Base-by-base conservation (phyloP, 2,797 vertebrate genomes). In the Pelodytes ibericus region DNA sequence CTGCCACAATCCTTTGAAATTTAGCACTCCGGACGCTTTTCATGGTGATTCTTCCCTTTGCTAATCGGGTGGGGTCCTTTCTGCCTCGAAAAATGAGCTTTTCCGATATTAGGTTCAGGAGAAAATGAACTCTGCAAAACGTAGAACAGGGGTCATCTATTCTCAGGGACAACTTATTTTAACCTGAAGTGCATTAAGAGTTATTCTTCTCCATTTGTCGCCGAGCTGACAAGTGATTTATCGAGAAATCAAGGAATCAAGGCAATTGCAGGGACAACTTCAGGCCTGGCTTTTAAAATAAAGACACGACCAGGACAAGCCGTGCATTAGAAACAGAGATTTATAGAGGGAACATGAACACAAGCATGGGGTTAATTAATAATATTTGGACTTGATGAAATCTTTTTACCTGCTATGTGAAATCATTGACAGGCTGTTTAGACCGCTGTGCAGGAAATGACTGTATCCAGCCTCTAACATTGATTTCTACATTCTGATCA, bases 401-500 rank as follows among this genome's bases (percentile, higher is more conserved):
- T 62, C 56, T 56, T 44, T 30, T 72, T 78, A 78, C 76, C 76
- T 68, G 70, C 63, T 41, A 72, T 30, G 56, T 62, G 39, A 78
- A 72, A 62, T 71, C 70, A 59, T 13, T 47, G 63, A 68, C 61
- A 56, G n/a, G 4, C 15, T 36, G 9, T 9, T 31, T 9, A 26
- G 18, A 33, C 69, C 22, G 63, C 76, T 44, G 76, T 41, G 63
- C 63, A 44, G 56, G 41, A 78, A 78, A 78, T 78, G 16, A 72
- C 56, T 65, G 39, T 13, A 41, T 72, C 72, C 49, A 68, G 63
- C 61, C 53, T 25, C 69, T 30, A 20, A n/a, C 75, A 78, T 61
- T 78, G 75, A 78, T 78, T 78, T 78, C 41, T 61, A 36, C 51
- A 47, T 78, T 78, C 63, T 72, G 62, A 78, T 78, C 75, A 72